Evolutionary conservation across 92 coral and sea anemone species (phyloP), one percentile per base, ranked within the genome.

Genomic region (Siderastrea siderea): DNA sequence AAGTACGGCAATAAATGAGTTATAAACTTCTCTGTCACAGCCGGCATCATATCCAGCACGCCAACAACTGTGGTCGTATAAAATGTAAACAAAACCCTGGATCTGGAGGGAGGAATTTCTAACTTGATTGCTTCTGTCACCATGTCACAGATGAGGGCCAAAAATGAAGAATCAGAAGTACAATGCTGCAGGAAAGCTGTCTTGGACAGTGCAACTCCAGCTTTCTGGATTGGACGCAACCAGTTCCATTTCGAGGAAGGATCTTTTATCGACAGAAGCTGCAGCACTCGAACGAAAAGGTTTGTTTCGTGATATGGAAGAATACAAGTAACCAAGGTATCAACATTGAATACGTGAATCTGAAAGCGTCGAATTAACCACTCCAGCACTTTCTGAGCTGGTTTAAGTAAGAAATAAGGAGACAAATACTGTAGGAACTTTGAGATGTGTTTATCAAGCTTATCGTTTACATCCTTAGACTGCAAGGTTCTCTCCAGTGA

Each of bases 281-380:
- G 99, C 17, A 98, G 81, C 77, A 98, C 92, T 46, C 98, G 96
- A 43, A 91, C 96, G 70, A 98, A 98, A 14, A 98, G 73, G 51
- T 98, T 98, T 59, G 99, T 94, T 90, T 98, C 98, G 84, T 98
- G 99, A 79, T 91, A 98, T 0, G 99, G 99, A 9, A 98, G 93
- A 62, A 93, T 80, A 88, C 98, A 94, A 52, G 87, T 81, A 48
- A 98, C 67, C 60, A 98, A 79, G 59, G 85, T 92, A 71, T 98
- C 96, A 16, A 88, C 94, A 79, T 98, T 98, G 64, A 84, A 74
- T 2, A 94, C 82, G 74, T 98, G 99, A 69, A 98, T 87, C 53
- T 91, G 93, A 73, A 70, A 98, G 43, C 99, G 91, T 71, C 99
- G 94, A 46, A 98, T 96, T 46, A 98, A 85, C 99, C 99, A 98